A percentile compares a stretch with the other conserved stretches of the same genome.
Evolutionary conservation across 2,888 invertebrate genomes (phyloP).

Genomic region (Unio delphinus): DNA sequence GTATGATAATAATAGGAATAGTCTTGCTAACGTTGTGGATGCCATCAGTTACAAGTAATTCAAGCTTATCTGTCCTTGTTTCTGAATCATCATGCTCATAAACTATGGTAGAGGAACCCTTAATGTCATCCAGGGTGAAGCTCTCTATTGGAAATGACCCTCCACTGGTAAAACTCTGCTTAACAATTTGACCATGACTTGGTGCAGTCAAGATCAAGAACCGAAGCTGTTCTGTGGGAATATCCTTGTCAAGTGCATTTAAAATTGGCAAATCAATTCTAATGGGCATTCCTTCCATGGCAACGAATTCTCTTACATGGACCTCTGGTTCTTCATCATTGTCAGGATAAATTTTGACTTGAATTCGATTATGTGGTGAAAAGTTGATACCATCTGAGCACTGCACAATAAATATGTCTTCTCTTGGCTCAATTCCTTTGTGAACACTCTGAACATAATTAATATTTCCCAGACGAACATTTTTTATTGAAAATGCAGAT

Average conservation of each 20-base stretch:
- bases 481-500: slow-evolving; percentile 64
- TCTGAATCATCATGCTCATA: slow-evolving; percentile 72
- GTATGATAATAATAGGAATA: slow-evolving; percentile 66
- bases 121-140: slow-evolving; percentile 67
- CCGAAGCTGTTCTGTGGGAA: slow-evolving; percentile 61
- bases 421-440: slow-evolving; percentile 65
- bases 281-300: slow-evolving; percentile 69
- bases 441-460: slow-evolving; percentile 71
- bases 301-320: slow-evolving; percentile 66
- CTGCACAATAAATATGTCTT: slow-evolving; percentile 62
- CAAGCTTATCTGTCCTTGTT: slow-evolving; percentile 65
- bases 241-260: slow-evolving; percentile 67
- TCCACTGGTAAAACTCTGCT: slow-evolving; percentile 53
- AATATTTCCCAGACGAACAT: slow-evolving; percentile 58
- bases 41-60: slow-evolving; percentile 66
- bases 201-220: slow-evolving; percentile 62
- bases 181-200: slow-evolving; percentile 64
- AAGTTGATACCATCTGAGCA: slow-evolving; percentile 70
- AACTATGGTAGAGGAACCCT: slow-evolving; percentile 61
- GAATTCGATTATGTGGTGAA: slow-evolving; percentile 56
- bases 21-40: slow-evolving; percentile 63
- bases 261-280: slow-evolving; percentile 69
- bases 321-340: slow-evolving; percentile 71
- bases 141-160: slow-evolving; percentile 59
- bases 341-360: slow-evolving; percentile 62